These are phyloP conservation scores for Itoplectis maculator DNA, from an alignment of 2,888 invertebrate species.

Conservation along the genomic window DNA sequence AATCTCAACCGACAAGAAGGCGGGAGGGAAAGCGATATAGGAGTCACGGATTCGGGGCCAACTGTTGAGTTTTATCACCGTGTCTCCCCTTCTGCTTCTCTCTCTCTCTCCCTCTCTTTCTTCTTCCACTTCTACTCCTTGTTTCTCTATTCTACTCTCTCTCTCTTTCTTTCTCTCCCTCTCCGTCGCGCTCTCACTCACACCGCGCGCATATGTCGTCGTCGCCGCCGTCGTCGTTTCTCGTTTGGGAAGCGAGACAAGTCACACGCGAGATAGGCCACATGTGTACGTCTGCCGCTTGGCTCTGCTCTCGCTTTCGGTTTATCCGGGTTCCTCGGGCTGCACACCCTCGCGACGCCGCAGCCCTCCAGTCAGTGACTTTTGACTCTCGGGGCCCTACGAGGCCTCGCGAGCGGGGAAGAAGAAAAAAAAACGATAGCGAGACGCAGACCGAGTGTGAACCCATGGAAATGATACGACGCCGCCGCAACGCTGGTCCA, in stretches of 20 bases:
- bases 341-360: slow-evolving; percentile 46
- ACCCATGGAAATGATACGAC: slow-evolving; percentile 65
- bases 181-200: slow-evolving; percentile 35
- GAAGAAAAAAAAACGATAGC: slow-evolving; percentile 45
- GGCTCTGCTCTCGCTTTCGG: slow-evolving; percentile 39
- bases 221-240: slow-evolving; percentile 62
- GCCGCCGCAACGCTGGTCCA: slow-evolving; percentile 16
- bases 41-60: slow-evolving; percentile 77
- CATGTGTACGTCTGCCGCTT: slow-evolving; percentile 68
- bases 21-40: slow-evolving; percentile 67
- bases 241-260: slow-evolving; percentile 64
- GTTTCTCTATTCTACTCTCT: not conserved
- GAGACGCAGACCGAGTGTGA: slow-evolving; percentile 42
- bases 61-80: slow-evolving; percentile 83
- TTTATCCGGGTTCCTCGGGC: slow-evolving; percentile 43
- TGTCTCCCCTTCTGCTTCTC: slow-evolving; percentile 49
- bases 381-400: slow-evolving; percentile 46
- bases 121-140: slow-evolving; percentile 22
- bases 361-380: slow-evolving; percentile 48
- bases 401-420: slow-evolving; percentile 31
- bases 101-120: slow-evolving; percentile 40
- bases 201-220: slow-evolving; percentile 60
- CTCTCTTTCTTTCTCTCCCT: slow-evolving; percentile 11
- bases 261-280: slow-evolving; percentile 72
- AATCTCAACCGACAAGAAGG: slow-evolving; percentile 43